Evolutionary conservation across 2,888 invertebrate species (phyloP), one percentile per base, ranked within the genome.

Genomic region (Eupeodes luniger): DNA sequence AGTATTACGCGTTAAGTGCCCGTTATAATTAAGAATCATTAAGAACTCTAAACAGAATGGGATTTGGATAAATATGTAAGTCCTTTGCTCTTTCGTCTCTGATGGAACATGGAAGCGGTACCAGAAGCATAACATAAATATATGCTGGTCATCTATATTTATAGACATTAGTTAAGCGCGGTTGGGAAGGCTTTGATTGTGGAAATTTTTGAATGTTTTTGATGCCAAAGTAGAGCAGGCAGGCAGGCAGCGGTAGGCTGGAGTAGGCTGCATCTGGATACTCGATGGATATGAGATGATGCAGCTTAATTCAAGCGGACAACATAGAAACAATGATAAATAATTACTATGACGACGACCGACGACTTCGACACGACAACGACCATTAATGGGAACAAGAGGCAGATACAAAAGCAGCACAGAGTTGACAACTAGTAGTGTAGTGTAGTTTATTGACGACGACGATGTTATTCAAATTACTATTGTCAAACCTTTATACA

Each of bases 21-120:
- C 79, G 77, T 81, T 61, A 87, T 87, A 87, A 87, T 87, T 87
- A 87, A 87, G 84, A 87, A 87, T 87, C 80, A 87, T 87, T 80
- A 87, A 80, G 87, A 87, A 76, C 87, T 44, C 47, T 40, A 49
- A 67, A 72, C 66, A 61, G 82, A 66, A 79, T 83, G 70, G 61
- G 64, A 34, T 55, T 47, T 53, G 19, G 5, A 70, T 44, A 12
- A 47, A 47, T 47, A 47, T 47, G 12, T 59, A 5, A n/a, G 16
- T 27, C 40, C n/a, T 36, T 16, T 62, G 44, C 11, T 64, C 75
- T 44, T 69, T 27, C 14, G 51, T 53, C 36, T 67, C 67, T 47
- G 27, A 27, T 27, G 49, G 2, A 34, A 14, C 27, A 27, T 27
- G 27, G 27, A 27, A 27, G 27, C 27, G 27, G 27, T 1, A 3